Evolutionary conservation across 1,140 invertebrate genomes (phyloP), one percentile per base, ranked within the genome.

Genomic region (Caerostris extrusa): DNA sequence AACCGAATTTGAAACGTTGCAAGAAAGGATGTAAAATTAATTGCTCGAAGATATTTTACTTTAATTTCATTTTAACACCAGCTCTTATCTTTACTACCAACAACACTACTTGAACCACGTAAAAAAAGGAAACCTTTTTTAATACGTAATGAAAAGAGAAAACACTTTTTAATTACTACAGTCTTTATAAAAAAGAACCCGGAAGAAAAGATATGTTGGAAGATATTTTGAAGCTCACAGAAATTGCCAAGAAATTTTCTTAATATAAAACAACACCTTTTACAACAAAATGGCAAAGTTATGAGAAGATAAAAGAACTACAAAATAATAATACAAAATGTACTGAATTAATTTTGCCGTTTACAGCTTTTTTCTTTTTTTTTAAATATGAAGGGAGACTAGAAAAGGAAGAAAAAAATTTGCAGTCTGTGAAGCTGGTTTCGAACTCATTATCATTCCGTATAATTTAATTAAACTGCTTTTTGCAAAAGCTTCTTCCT

Each of bases 291-390:
- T 71, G 69, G 19, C 69, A 3, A 71, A 71, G 69, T 71, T 71
- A 71, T 71, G 19, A 71, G 69, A 71, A 50, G n/a, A 7, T 3
- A 10, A 17, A 14, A 17, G 1, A 34, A 19, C 3, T 3, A 34
- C 7, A 8, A 3, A 34, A 50, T 0, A 10, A 50, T 6, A 71
- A 71, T 71, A 34, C 69, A 71, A 71, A 71, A 71, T 71, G 34
- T 71, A 71, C 69, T 71, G 69, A 71, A 71, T 71, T 71, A 71
- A 71, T 71, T 71, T 71, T 71, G 69, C 69, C 69, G 69, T 71
- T 71, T 71, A 71, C 69, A 71, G 34, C 34, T 34, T 34, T 34
- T 34, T 34, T 34, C 34, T 34, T 34, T 34, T 34, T 34, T 34
- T 34, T 34, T 34, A 12, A 71, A 71, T 3, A 50, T 19, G 7